phyloP scores from a whole-genome alignment of 2,113 vertebrate species.

The Cyanoliseus patagonus region DNA sequence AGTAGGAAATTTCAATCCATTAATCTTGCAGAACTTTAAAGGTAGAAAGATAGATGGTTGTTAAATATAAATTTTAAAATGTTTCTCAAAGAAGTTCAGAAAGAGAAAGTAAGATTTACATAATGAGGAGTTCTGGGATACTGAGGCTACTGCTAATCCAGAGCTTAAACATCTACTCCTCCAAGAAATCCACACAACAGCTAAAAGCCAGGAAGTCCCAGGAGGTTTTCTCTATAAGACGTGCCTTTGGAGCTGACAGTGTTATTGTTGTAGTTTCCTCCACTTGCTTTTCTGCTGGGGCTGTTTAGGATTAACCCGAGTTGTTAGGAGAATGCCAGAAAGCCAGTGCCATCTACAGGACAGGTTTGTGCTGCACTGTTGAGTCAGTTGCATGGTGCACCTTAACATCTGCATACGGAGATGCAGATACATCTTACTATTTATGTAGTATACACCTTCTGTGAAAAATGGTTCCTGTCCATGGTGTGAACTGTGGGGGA shows the following conservation, averaged over 20 bases:
- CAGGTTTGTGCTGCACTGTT: background rate
- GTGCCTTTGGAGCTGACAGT: background rate
- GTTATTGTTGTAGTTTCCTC: background rate
- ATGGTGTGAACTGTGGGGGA: background rate
- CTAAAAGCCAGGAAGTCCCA: background rate
- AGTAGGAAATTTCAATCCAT: background rate
- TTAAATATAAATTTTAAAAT: background rate
- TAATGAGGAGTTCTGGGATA: background rate
- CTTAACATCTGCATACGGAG: fast-evolving
- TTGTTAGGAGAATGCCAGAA: background rate
- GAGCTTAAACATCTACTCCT: background rate
- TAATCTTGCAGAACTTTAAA: background rate
- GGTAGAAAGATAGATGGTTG: background rate
- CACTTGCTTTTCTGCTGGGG: background rate
- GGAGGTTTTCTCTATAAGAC: background rate
- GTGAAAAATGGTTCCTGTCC: background rate
- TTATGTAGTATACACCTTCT: background rate
- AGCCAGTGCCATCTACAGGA: background rate
- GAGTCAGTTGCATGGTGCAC: background rate
- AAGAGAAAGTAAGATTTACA: background rate
- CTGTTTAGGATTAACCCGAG: background rate
- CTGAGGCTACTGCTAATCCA: background rate
- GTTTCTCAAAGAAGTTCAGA: background rate
- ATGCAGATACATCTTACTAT: background rate
- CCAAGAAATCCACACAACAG: background rate